phyloP scores from a whole-genome alignment of 1,140 invertebrate species.

The Dendrolimus punctatus region DNA sequence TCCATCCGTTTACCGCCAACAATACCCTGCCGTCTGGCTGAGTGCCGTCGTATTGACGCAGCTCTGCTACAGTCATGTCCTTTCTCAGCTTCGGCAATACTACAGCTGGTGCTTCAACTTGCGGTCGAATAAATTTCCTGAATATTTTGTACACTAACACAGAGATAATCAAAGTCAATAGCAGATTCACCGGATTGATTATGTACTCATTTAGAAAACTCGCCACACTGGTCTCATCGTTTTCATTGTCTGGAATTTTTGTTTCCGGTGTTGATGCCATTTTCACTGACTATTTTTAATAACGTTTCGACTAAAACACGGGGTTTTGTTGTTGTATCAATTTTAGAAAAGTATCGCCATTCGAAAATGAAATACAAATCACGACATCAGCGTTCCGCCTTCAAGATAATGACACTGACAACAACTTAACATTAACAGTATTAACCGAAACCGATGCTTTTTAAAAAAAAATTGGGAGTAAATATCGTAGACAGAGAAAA shows the following conservation, averaged over 20 bases:
- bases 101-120: conserved; percentile 64
- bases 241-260: conserved; percentile 36
- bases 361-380: conserved; percentile 25
- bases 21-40: conserved; percentile 89
- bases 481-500: too few species aligned
- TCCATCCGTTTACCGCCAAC: conserved; percentile 94
- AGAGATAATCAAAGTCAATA: conserved; percentile 82
- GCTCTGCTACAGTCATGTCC: conserved; percentile 93
- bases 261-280: conserved; percentile 49
- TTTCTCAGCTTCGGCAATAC: conserved; percentile 87
- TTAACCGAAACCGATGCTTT: too few species aligned
- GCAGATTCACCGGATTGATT: conserved; percentile 84
- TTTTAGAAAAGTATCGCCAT: conserved; percentile 28
- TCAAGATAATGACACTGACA: too few species aligned
- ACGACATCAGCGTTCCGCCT: too few species aligned
- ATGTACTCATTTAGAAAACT: conserved; percentile 78
- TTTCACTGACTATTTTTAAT: conserved; percentile 9
- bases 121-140: conserved; percentile 67
- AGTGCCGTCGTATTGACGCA: conserved; percentile 88
- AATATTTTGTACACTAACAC: conserved; percentile 91
- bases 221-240: conserved; percentile 36
- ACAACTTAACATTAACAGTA: too few species aligned
- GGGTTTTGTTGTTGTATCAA: conserved; percentile 23
- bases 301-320: conserved; percentile 5
- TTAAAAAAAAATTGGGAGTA: too few species aligned